Percentiles rank a stretch among this genome's conserved stretches.
Evolutionary conservation across 2,113 vertebrate genomes (phyloP).

Genomic region (Dipodomys merriami): DNA sequence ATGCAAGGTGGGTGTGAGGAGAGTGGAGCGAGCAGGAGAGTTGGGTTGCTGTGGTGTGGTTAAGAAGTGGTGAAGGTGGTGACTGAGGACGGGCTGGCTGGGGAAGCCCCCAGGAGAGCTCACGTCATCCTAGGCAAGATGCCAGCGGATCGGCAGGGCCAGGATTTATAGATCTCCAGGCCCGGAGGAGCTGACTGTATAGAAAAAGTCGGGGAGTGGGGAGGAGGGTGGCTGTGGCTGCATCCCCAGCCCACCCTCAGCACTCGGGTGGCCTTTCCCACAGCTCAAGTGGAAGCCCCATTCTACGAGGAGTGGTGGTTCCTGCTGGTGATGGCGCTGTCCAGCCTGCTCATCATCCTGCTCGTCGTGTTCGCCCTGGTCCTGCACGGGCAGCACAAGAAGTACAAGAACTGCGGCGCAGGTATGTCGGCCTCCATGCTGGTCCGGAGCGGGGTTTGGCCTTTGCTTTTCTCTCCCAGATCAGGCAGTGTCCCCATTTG

Average conservation of each 20-base stretch:
- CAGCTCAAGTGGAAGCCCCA: conserved; percentile 92
- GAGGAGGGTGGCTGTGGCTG: too few species aligned
- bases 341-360: conserved; percentile 93
- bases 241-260: accelerated
- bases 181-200: neutral
- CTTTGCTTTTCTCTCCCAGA: neutral
- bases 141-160: neutral
- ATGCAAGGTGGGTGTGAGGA: neutral
- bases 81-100: too few species aligned
- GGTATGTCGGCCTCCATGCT: conserved; percentile 83
- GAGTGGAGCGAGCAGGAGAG: too few species aligned
- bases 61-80: neutral
- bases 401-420: conserved; percentile 91
- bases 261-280: neutral
- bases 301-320: conserved; percentile 99
- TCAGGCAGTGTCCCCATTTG: accelerated
- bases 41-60: neutral
- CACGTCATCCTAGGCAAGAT: too few species aligned
- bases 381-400: conserved; percentile 93
- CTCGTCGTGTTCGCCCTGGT: conserved; percentile 92
- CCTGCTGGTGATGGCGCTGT: conserved; percentile 94
- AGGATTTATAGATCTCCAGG: accelerated
- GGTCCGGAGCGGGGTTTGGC: neutral
- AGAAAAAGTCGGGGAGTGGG: neutral
- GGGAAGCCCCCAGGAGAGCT: too few species aligned